These are phyloP conservation scores for Phrynocephalus guinanensis DNA, from an alignment of 2,797 vertebrate species.

Conservation along the genomic window DNA sequence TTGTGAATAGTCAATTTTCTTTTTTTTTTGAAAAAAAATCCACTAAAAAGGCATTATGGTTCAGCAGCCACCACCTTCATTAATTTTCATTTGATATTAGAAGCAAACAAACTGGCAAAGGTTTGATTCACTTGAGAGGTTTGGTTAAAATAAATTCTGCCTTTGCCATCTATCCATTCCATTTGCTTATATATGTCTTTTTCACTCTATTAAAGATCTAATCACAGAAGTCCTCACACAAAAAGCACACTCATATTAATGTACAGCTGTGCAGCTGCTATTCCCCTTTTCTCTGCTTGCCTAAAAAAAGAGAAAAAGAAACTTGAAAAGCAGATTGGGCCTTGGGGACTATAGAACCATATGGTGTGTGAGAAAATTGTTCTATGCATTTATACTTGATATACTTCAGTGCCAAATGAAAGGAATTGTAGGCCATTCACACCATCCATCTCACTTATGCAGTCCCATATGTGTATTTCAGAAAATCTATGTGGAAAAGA, in stretches of 20 bases:
- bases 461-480: neutral
- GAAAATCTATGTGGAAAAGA: neutral
- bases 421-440: conserved; percentile 40
- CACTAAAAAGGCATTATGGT: conserved; percentile 40
- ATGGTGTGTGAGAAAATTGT: conserved; percentile 45
- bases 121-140: neutral
- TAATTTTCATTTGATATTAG: conserved; percentile 50
- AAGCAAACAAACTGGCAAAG: conserved; percentile 32
- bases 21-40: conserved; percentile 27
- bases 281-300: neutral
- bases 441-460: conserved; percentile 5
- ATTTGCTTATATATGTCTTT: conserved; percentile 40
- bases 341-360: conserved; percentile 32
- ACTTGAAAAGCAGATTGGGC: neutral
- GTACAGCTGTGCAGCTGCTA: conserved; percentile 27
- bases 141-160: conserved; percentile 15
- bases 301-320: conserved; percentile 5
- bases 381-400: conserved; percentile 30
- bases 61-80: conserved; percentile 9
- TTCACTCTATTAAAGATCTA: conserved; percentile 43
- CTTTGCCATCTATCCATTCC: conserved; percentile 27
- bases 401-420: neutral
- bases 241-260: conserved; percentile 33
- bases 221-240: conserved; percentile 19
- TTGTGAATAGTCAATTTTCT: conserved; percentile 37